These are phyloP conservation scores for Amphiduros pacificus DNA, from an alignment of 2,888 invertebrate species.

Conservation along the genomic window DNA sequence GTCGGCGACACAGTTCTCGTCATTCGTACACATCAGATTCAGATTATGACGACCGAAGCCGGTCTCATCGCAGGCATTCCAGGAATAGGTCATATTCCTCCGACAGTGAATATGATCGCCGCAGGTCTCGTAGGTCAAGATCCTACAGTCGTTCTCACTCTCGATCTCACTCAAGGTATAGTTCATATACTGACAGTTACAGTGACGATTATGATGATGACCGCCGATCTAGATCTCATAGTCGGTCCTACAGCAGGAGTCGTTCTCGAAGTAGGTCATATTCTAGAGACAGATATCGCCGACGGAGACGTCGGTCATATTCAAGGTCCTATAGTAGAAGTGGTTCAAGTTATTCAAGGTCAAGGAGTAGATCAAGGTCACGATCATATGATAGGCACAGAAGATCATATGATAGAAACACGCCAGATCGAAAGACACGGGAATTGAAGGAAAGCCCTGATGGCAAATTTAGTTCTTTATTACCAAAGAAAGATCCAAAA, in stretches of 20 bases:
- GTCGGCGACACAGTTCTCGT: too few relatives aligned
- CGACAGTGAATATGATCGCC: conserved; percentile 23
- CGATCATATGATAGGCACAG: conserved; percentile 16
- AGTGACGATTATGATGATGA: conserved; percentile 16
- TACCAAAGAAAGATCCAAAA: background rate
- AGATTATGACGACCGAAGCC: conserved; percentile 11
- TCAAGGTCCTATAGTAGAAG: conserved; percentile 13
- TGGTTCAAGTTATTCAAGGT: conserved; percentile 11
- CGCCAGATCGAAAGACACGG: background rate
- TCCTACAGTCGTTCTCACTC: conserved; percentile 15
- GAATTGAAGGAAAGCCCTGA: conserved; percentile 10
- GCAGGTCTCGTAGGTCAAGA: conserved; percentile 17
- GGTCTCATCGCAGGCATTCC: conserved; percentile 15
- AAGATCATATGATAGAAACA: background rate
- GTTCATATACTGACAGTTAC: conserved; percentile 15
- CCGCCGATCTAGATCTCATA: conserved; percentile 18
- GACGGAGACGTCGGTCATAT: conserved; percentile 23
- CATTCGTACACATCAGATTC: conserved; percentile 17
- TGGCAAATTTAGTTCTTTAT: conserved; percentile 3
- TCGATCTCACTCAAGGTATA: conserved; percentile 22
- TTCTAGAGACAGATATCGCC: conserved; percentile 35
- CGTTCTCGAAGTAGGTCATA: conserved; percentile 20
- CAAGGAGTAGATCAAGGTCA: conserved; percentile 11
- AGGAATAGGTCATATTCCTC: conserved; percentile 18
- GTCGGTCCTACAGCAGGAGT: conserved; percentile 34